Percentiles rank a stretch among this genome's conserved stretches.
Conservation (phyloP, 37 sponge, comb jelly and placozoan species). For the Lycopodina hypogea region DNA sequence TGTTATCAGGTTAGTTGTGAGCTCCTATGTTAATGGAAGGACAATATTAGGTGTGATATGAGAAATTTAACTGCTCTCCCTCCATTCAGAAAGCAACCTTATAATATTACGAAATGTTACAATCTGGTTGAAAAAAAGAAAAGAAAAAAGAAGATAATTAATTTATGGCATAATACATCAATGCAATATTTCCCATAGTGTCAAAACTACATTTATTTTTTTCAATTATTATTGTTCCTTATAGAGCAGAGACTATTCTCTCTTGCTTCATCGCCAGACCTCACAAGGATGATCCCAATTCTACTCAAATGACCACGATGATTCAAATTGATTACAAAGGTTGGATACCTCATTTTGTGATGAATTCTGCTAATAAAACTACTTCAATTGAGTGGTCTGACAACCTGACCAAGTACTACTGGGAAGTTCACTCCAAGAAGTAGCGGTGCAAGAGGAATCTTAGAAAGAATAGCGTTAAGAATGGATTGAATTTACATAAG, state of each 20-base stretch:
- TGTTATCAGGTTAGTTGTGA: conserved; percentile 15
- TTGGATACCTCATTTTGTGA: conserved; percentile 61
- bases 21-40: no score
- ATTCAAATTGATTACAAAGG: conserved; percentile 69
- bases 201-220: background rate
- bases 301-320: conserved; percentile 43
- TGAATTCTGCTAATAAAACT: conserved; percentile 36
- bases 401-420: conserved; percentile 31
- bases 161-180: background rate
- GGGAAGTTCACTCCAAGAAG: background rate
- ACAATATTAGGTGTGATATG: no score
- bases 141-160: no score
- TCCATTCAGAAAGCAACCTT: no score
- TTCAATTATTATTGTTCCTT: no score
- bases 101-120: no score
- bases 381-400: conserved; percentile 55
- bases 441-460: background rate
- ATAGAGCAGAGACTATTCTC: conserved; percentile 64
- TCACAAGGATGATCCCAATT: conserved; percentile 49
- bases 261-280: conserved; percentile 62
- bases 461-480: no score
- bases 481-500: no score
- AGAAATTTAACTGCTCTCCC: no score
- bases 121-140: no score
- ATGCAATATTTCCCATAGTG: background rate